Base-by-base conservation (phyloP, 2,113 vertebrate species). In the Carettochelys insculpta region DNA sequence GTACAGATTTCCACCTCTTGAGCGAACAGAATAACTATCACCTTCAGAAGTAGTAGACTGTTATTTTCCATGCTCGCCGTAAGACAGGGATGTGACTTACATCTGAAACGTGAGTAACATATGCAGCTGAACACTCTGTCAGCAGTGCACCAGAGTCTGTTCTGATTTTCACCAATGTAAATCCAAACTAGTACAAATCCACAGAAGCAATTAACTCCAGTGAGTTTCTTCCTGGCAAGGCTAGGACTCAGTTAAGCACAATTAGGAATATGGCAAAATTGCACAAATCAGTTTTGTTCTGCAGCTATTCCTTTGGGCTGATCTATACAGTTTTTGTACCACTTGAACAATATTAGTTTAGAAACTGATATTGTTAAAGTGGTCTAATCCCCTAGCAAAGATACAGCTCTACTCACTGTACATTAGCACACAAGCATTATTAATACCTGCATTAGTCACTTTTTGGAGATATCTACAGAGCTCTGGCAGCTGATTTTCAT, bases 131-230 rank as follows among this genome's bases (percentile, higher is more conserved):
- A 41, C 19, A 41, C 13, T 58, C 29, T 58, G 8, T n/a, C 27
- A 71, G 47, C 22, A 82, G 38, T 54, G 76, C 65, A 31, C 47
- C 47, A 90, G 75, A 65, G 53, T 43, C 48, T 86, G 73, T 77
- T 80, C 71, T 83, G 47, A 43, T 19, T 61, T 51, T 38, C 68
- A 43, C 38, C n/a, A 61, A 43, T 75, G 45, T n/a, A 83, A 82
- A 82, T 13, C 53, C 48, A 73, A 43, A 54, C 89, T 45, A 76
- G 84, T 50, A 47, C 89, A 65, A 81, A 90, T 76, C 68, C 71
- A 73, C 41, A 27, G 19, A 52, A 82, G 78, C 89, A 82, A 24
- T 52, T 86, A 73, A 90, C 14, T 29, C 31, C 9, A 56, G 22
- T 82, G 58, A 2, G 4, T 58, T n/a, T 65, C 47, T 50, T 85